These are phyloP conservation scores for Hypena proboscidalis DNA, from an alignment of 2,888 invertebrate genomes.

Conservation along the genomic window DNA sequence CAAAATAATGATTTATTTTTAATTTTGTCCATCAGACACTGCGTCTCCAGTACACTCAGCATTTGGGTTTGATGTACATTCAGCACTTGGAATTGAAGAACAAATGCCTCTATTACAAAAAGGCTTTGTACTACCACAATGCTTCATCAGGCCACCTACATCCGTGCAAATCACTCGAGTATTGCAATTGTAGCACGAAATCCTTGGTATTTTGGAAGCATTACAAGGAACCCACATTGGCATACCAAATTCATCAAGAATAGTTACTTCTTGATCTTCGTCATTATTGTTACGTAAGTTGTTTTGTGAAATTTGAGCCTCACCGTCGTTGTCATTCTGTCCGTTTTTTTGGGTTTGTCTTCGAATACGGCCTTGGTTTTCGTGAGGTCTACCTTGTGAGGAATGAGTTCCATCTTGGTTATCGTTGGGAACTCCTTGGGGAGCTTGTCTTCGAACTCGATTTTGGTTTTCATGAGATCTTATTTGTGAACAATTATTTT, in stretches of 20 bases:
- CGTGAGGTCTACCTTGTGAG: neutral
- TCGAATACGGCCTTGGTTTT: slow-evolving; percentile 21
- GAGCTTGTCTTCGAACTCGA: neutral
- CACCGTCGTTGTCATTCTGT: too few relatives aligned
- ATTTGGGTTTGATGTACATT: too few relatives aligned
- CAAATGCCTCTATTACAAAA: slow-evolving; percentile 66
- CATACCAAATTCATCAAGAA: neutral
- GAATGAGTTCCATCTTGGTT: neutral
- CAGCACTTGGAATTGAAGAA: slow-evolving; percentile 51
- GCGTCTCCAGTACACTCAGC: slow-evolving; percentile 43
- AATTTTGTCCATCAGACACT: neutral
- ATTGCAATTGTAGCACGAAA: slow-evolving; percentile 60
- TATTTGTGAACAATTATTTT: slow-evolving; percentile 17
- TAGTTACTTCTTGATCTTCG: too few relatives aligned
- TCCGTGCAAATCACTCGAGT: slow-evolving; percentile 63
- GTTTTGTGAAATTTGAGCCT: too few relatives aligned
- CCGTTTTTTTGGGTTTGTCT: too few relatives aligned
- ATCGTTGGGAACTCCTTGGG: neutral
- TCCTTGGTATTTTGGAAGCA: slow-evolving; percentile 33
- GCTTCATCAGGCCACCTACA: slow-evolving; percentile 54
- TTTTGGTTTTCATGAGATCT: slow-evolving; percentile 29
- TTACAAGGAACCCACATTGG: slow-evolving; percentile 54
- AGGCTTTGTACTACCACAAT: slow-evolving; percentile 52
- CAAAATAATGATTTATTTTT: too few relatives aligned
- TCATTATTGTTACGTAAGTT: too few relatives aligned